Conservation (phyloP, 2,113 vertebrate species). For the Halichoerus grypus region DNA sequence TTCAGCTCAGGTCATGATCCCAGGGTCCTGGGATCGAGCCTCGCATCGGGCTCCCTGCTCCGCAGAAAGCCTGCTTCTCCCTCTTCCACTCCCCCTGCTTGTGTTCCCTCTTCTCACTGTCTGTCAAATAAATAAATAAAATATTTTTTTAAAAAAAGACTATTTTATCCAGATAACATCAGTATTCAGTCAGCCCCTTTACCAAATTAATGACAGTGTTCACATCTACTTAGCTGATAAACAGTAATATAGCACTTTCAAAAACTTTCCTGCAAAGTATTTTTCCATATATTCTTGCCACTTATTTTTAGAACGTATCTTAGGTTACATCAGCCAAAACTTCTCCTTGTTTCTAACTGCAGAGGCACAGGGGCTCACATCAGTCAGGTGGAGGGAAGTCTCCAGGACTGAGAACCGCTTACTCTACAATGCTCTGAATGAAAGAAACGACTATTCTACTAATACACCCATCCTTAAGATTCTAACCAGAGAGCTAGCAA, state of each 20-base stretch:
- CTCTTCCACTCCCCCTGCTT: too few relatives aligned
- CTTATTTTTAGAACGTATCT: background rate
- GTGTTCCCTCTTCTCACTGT: too few relatives aligned
- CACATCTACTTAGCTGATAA: background rate
- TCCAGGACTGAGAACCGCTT: background rate
- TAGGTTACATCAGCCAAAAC: background rate
- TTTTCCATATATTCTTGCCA: background rate
- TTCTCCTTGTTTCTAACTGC: background rate
- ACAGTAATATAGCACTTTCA: background rate
- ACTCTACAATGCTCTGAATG: background rate
- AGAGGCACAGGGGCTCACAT: background rate
- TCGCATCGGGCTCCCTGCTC: too few relatives aligned
- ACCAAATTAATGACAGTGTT: background rate
- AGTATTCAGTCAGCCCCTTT: background rate
- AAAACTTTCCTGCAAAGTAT: conserved; percentile 33
- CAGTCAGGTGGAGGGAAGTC: background rate
- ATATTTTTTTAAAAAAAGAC: background rate
- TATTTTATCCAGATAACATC: background rate
- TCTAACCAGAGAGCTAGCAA: background rate
- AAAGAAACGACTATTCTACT: background rate
- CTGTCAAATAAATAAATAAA: too few relatives aligned
- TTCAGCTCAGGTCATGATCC: too few relatives aligned
- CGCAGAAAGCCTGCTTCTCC: too few relatives aligned
- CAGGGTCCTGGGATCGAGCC: too few relatives aligned
- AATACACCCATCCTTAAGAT: background rate